Percentiles rank a stretch among this genome's conserved stretches.
Evolutionary conservation across 2,113 vertebrate genomes (phyloP).

Genomic region (Chiloscyllium plagiosum): DNA sequence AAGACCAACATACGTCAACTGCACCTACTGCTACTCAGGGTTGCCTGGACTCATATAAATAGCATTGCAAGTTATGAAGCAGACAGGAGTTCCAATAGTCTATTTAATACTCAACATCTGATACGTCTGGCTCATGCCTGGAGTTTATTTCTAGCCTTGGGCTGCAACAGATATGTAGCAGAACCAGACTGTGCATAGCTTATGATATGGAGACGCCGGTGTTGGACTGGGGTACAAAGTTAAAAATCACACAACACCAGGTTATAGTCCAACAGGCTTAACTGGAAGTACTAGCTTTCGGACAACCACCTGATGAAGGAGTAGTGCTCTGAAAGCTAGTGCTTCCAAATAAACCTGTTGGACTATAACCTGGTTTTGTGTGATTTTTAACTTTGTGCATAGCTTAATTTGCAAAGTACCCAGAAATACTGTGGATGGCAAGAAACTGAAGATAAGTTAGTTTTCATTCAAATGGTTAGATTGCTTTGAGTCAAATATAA

Average conservation of each 20-base stretch:
- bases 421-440: neutral
- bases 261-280: too few species aligned
- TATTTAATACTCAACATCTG: conserved; percentile 1
- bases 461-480: neutral
- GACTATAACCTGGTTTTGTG: too few species aligned
- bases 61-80: neutral
- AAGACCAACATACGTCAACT: neutral
- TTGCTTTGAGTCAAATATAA: neutral
- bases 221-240: too few species aligned
- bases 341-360: too few species aligned
- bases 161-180: neutral
- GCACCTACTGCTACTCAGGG: too few species aligned
- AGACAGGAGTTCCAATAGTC: neutral
- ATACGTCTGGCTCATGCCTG: neutral
- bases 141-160: conserved; percentile 21
- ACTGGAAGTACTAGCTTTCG: too few species aligned
- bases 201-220: neutral
- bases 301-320: too few species aligned
- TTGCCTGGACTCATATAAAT: neutral
- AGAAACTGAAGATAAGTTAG: neutral
- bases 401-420: neutral
- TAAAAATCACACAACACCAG: too few species aligned
- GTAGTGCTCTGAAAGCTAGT: too few species aligned
- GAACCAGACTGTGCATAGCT: neutral
- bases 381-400: neutral